These are phyloP conservation scores for Calidris pygmaea DNA, from an alignment of 2,113 vertebrate species.

Conservation along the genomic window DNA sequence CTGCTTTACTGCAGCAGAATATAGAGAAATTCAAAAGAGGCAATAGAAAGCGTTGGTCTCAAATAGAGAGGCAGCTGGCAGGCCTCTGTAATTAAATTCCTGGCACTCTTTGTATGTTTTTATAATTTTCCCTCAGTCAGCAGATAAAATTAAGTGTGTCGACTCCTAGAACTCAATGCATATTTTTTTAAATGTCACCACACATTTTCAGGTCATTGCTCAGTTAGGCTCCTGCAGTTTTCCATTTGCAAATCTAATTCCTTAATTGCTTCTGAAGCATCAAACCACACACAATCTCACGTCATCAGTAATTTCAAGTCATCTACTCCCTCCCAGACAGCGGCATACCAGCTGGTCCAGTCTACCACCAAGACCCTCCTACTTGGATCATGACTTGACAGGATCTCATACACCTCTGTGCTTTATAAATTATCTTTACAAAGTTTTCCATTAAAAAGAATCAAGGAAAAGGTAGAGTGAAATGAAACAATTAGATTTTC, in stretches of 20 bases:
- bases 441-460: neutral
- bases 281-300: neutral
- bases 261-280: neutral
- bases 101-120: neutral
- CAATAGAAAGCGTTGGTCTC: neutral
- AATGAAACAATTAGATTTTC: neutral
- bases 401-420: neutral
- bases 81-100: slow-evolving; percentile 26
- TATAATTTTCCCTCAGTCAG: slow-evolving; percentile 9
- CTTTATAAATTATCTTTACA: neutral
- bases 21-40: neutral
- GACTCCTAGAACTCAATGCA: neutral
- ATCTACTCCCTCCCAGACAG: neutral
- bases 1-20: neutral
- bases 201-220: neutral
- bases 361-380: neutral
- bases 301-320: neutral
- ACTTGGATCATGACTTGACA: neutral
- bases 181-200: neutral
- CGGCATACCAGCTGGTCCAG: neutral
- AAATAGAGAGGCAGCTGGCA: slow-evolving; percentile 15
- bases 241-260: neutral
- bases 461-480: neutral
- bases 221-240: neutral
- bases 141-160: neutral